Percentiles rank a stretch among this genome's conserved stretches.
Conservation (phyloP, 1,140 invertebrate species). For the Periplaneta americana region DNA sequence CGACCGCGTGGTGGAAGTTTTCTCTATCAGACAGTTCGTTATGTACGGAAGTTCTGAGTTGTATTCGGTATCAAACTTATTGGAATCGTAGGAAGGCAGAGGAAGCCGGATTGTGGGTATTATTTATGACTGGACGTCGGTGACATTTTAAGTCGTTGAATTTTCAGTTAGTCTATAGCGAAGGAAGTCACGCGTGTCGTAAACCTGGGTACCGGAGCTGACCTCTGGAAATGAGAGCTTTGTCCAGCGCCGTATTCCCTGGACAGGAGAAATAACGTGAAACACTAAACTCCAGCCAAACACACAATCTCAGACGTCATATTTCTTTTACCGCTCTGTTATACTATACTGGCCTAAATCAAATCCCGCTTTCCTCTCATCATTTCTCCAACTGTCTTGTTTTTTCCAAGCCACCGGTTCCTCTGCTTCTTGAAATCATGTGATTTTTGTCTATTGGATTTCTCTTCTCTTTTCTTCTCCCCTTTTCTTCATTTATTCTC, state of each 20-base stretch:
- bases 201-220: background rate
- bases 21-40: no score
- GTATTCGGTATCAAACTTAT: no score
- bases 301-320: background rate
- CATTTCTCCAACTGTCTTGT: background rate
- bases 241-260: no score
- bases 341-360: background rate
- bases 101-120: background rate
- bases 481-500: background rate
- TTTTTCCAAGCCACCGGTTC: background rate
- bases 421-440: background rate
- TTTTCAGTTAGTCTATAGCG: background rate
- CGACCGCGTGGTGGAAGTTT: no score
- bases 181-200: background rate
- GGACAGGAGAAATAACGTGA: background rate
- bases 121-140: background rate
- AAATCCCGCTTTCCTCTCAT: background rate
- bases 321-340: background rate
- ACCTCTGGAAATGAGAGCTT: background rate
- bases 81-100: no score
- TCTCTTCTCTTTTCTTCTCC: background rate
- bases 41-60: no score
- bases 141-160: background rate
- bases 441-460: background rate
- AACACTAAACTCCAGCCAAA: background rate